A percentile compares a stretch with the other conserved stretches of the same genome.
Evolutionary conservation across 1,140 invertebrate genomes (phyloP).

Genomic region (Aphidius gifuensis): DNA sequence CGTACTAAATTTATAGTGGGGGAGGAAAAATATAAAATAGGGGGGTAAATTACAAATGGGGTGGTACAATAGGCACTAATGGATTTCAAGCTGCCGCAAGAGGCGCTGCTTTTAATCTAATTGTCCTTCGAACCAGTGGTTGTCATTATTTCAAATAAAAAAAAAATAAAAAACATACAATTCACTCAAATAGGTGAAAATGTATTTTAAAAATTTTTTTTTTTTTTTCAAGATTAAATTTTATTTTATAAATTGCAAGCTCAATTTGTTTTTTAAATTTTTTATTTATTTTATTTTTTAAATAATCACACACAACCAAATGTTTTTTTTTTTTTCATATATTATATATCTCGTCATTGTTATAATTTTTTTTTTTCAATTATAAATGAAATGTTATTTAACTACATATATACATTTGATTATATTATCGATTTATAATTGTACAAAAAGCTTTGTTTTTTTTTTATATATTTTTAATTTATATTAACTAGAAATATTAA

Average conservation of each 20-base stretch:
- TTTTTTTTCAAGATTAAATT: background rate
- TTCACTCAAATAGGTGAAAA: too few relatives aligned
- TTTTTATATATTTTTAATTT: too few relatives aligned
- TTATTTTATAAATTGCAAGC: background rate
- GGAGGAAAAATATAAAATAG: slow-evolving; percentile 27
- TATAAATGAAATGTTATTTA: too few relatives aligned
- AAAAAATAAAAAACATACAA: background rate
- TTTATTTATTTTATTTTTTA: background rate
- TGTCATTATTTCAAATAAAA: slow-evolving; percentile 16
- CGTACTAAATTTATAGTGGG: background rate
- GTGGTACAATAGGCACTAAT: slow-evolving; percentile 57
- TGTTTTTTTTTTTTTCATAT: too few relatives aligned
- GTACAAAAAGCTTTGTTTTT: too few relatives aligned
- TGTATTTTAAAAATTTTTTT: too few relatives aligned
- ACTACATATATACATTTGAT: too few relatives aligned
- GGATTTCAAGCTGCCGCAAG: slow-evolving; percentile 56
- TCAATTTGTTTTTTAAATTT: background rate
- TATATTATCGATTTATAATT: too few relatives aligned
- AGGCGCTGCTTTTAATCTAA: slow-evolving; percentile 58
- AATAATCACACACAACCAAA: background rate
- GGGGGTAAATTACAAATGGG: slow-evolving; percentile 48
- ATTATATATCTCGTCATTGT: too few relatives aligned
- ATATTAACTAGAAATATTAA: too few relatives aligned
- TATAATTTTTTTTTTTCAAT: too few relatives aligned
- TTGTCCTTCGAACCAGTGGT: slow-evolving; percentile 45